Base-by-base conservation (phyloP, 2,888 invertebrate genomes). In the Margaritifera margaritifera region DNA sequence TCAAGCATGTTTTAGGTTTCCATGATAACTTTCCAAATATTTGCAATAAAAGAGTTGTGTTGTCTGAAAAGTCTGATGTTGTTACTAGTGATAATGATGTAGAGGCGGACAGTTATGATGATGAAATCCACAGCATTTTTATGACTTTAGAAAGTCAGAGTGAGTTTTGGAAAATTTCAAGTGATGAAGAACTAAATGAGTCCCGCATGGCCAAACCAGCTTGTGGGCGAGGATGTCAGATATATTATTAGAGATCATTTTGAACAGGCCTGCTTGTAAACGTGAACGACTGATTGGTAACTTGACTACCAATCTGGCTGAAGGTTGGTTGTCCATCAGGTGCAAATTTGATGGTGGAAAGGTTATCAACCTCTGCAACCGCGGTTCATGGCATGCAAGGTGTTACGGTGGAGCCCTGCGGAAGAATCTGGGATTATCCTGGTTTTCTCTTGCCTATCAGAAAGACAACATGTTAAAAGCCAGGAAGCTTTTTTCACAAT, bases 261-360 rank as follows among this genome's bases (percentile, higher is more conserved):
- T 77, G 42, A 66, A 73, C 52, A 54, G 71, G 15, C 31, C 70
- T 22, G 74, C 76, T 4, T 52, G 53, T 18, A 78, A 76, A 68
- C 51, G 64, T 59, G 65, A 62, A 2, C 24, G 64, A 50, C 50
- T 76, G 6, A 62, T 74, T 42, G 74, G 72, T 2, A 74, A 75
- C 53, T 63, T 68, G 56, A 74, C 72, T 20, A 74, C 67, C n/a
- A 75, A 75, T 52, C 54, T 75, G 18, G 67, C 68, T 20, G 77
- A 77, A 67, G 65, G 56, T n/a, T 76, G 73, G 71, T 67, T 76
- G 69, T 31, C 66, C 6, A 68, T 75, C 20, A 1, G 69, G 11
- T 22, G 54, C 20, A 76, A 71, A 53, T 76, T 73, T 73, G 77
- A 77, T 68, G 75, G 77, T 22, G 77, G 74, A 0, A 77, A 75